These are phyloP conservation scores for Eupithecia vulgata DNA, from an alignment of 2,888 invertebrate genomes.

Conservation along the genomic window DNA sequence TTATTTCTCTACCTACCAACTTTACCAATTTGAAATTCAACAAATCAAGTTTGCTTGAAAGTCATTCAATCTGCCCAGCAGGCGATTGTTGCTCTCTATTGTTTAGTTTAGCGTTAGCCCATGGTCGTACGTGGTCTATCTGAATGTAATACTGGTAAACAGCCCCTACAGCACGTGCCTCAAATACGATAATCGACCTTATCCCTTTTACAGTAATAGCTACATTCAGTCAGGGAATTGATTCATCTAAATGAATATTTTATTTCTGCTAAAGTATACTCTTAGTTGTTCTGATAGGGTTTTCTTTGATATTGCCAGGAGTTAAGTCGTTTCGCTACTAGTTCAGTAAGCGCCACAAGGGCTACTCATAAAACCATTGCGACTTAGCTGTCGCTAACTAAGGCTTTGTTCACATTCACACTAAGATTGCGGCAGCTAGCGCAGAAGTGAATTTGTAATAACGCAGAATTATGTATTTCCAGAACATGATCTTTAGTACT, in stretches of 20 bases:
- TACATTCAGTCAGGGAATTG: constrained; percentile 49
- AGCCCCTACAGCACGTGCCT: constrained; percentile 38
- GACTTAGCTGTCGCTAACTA: constrained; percentile 19
- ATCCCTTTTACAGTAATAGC: constrained; percentile 48
- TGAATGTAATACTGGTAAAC: constrained; percentile 58
- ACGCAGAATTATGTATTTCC: not conserved
- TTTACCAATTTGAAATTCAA: not conserved
- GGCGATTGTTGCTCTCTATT: not conserved
- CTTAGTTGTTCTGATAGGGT: constrained; percentile 17
- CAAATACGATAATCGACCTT: constrained; percentile 49
- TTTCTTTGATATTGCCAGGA: constrained; percentile 6
- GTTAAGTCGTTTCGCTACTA: constrained; percentile 34
- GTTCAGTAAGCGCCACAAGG: constrained; percentile 35
- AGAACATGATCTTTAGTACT: too few species aligned
- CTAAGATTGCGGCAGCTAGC: not conserved
- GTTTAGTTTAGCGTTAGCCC: constrained; percentile 5
- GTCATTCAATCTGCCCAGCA: not conserved
- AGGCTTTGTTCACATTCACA: not conserved
- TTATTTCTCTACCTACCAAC: not conserved
- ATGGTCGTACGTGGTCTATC: constrained; percentile 67
- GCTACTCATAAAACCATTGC: constrained; percentile 36
- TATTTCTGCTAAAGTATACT: constrained; percentile 14
- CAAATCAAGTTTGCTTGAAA: constrained; percentile 6
- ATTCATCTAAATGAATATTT: constrained; percentile 35
- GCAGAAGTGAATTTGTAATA: not conserved